Conservation (phyloP, 2,888 invertebrate species). For the Cremastobaeus sp. region DNA sequence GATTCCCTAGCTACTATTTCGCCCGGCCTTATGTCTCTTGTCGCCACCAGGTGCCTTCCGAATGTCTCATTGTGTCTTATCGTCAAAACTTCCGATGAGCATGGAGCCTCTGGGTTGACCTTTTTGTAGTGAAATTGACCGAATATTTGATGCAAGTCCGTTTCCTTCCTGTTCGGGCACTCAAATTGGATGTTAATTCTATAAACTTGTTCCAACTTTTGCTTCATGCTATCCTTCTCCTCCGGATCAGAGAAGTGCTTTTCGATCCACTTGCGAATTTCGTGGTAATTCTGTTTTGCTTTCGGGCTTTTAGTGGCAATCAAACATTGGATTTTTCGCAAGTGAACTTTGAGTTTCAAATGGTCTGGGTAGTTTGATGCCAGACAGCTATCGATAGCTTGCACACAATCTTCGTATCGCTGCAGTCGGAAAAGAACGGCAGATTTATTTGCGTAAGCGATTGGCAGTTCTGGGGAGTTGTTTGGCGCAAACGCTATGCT, state of each 20-base stretch:
- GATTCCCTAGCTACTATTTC: slow-evolving; percentile 88
- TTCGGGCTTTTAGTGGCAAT: neutral
- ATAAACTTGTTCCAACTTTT: slow-evolving; percentile 2
- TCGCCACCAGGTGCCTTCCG: slow-evolving; percentile 86
- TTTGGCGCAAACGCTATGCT: slow-evolving; percentile 83
- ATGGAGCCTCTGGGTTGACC: slow-evolving; percentile 79
- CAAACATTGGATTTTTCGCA: slow-evolving; percentile 81
- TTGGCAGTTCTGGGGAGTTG: slow-evolving; percentile 81
- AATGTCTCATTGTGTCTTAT: slow-evolving; percentile 78
- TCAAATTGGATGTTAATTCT: neutral
- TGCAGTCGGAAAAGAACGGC: slow-evolving; percentile 84
- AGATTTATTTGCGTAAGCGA: slow-evolving; percentile 88
- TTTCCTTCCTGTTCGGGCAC: no score
- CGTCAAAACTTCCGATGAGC: slow-evolving; percentile 83
- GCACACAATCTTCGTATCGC: slow-evolving; percentile 83
- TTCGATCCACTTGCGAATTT: slow-evolving; percentile 8
- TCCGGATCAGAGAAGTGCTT: neutral
- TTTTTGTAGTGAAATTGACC: slow-evolving; percentile 12
- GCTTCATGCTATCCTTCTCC: neutral
- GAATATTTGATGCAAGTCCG: slow-evolving; percentile 18
- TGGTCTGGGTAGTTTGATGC: slow-evolving; percentile 82
- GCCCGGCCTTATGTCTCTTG: no score
- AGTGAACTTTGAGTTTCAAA: slow-evolving; percentile 82
- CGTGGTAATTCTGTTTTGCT: slow-evolving; percentile 4
- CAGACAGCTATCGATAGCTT: slow-evolving; percentile 84